A percentile compares a stretch with the other conserved stretches of the same genome.
Evolutionary conservation across 2,888 invertebrate genomes (phyloP).

Genomic region (Aphidoletes aphidimyza): DNA sequence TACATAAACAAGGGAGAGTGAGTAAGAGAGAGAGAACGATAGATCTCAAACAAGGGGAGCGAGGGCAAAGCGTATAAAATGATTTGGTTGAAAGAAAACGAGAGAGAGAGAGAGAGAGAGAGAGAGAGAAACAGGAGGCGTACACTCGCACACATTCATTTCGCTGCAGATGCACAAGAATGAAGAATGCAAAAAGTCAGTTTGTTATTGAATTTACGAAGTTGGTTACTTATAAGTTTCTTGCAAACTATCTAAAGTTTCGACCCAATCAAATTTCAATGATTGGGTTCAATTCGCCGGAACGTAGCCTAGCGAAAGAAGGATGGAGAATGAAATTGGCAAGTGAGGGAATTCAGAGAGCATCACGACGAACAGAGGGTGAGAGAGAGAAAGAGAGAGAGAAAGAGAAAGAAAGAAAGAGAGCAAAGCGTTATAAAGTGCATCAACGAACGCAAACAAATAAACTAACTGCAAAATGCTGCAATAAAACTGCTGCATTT

Average conservation of each 20-base stretch:
- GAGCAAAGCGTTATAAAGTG: neutral
- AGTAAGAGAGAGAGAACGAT: no score
- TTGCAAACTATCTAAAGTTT: conserved; percentile 27
- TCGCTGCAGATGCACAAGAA: no score
- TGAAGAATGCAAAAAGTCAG: neutral
- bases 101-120: no score
- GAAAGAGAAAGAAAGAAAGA: neutral
- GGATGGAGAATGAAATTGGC: no score
- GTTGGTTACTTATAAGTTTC: conserved; percentile 22
- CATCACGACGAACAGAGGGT: no score
- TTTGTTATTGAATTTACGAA: conserved; percentile 18
- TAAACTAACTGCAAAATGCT: conserved; percentile 20
- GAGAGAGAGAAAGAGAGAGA: neutral
- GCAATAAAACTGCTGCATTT: conserved; percentile 37
- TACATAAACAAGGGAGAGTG: neutral
- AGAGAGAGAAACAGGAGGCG: no score
- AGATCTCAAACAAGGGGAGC: no score
- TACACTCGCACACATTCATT: no score
- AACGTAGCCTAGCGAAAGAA: no score
- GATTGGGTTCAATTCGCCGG: conserved; percentile 4
- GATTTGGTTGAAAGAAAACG: no score
- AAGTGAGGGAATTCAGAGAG: no score
- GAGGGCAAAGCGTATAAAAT: no score
- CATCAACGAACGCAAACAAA: neutral
- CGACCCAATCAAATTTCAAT: conserved; percentile 21